Evolutionary conservation across 2,113 vertebrate genomes (phyloP), one percentile per base, ranked within the genome.

Genomic region (Thunnus maccoyii): DNA sequence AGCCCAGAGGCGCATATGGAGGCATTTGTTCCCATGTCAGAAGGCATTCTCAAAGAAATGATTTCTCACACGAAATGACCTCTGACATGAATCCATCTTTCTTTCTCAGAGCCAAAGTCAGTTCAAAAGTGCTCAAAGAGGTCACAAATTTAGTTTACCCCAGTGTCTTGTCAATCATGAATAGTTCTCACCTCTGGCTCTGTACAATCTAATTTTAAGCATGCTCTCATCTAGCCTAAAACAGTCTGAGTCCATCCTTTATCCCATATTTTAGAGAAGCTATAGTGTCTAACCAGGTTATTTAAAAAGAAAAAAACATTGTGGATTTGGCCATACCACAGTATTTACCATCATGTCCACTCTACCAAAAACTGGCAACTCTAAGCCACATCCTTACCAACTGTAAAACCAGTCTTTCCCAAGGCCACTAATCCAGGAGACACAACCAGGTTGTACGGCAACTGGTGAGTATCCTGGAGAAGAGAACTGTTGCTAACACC

Each of bases 81-180:
- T 67, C 69, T 62, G 47, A 18, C 2, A 32, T 22, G 2, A 69
- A 22, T 57, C 51, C 25, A 13, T 25, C 41, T 70, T 17, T 52
- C 17, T 68, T 56, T 54, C 44, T 27, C 18, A 5, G 13, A 47
- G 51, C 74, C 30, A 46, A 18, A 12, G 44, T 67, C 77, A 44
- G 52, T 30, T 41, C 36, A 61, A 48, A 72, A 60, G 48, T 17
- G 63, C 55, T 61, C 46, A 22, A 14, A 72, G 22, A 54, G 22
- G 54, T 60, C 61, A 54, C 55, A 72, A 20, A 72, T 72, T 54
- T 36, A 72, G n/a, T 55, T 66, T 25, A 4, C 54, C 58, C 62
- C 56, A 22, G 48, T 60, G 27, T 27, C 61, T 22, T 27, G 30
- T 52, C 20, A 44, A 41, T 58, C 20, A 46, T 30, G 51, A 80